phyloP scores from a whole-genome alignment of 2,797 vertebrate genomes.

The Helarctos malayanus region DNA sequence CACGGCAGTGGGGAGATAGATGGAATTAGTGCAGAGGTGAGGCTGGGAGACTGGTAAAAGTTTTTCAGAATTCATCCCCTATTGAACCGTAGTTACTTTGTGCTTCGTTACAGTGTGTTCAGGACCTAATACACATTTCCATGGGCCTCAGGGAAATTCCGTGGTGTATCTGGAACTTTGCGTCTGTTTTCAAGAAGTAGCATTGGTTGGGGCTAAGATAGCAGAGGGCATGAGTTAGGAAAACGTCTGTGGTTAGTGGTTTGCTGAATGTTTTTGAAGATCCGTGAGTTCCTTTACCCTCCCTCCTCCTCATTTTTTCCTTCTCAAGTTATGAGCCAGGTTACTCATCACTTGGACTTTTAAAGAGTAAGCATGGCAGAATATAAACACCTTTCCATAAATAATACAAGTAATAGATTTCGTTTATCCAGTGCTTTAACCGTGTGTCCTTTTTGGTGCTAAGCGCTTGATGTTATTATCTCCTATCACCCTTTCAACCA shows the following conservation, averaged over 20 bases:
- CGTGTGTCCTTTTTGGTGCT: background rate
- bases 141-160: background rate
- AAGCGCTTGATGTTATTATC: background rate
- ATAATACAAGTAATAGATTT: background rate
- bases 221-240: background rate
- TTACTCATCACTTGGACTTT: background rate
- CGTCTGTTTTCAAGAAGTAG: constrained; percentile 24
- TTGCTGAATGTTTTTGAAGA: constrained; percentile 44
- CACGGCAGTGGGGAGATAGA: background rate
- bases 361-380: background rate
- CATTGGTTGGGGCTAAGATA: background rate
- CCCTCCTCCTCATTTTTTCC: background rate
- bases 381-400: background rate
- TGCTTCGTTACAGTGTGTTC: background rate
- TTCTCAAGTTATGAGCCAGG: background rate
- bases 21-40: background rate
- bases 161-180: background rate
- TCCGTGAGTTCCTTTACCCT: background rate
- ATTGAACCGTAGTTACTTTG: background rate
- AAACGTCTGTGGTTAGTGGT: background rate
- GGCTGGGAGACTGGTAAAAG: background rate
- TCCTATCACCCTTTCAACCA: background rate
- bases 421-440: background rate
- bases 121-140: background rate
- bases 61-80: background rate